Evolutionary conservation across 2,797 vertebrate genomes (phyloP).

Genomic region (Centropyge bicolor): DNA sequence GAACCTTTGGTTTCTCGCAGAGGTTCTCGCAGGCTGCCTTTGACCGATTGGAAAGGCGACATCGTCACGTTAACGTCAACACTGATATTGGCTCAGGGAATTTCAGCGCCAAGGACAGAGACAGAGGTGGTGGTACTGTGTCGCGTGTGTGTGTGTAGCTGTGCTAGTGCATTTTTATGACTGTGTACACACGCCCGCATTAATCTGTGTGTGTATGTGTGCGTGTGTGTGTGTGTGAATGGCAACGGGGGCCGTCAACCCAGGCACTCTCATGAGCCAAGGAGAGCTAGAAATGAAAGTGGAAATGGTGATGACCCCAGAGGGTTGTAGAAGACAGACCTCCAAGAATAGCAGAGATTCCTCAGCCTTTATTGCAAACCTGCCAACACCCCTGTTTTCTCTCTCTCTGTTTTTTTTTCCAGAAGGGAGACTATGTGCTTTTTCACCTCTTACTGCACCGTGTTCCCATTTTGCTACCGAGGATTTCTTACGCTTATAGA

Average conservation of each 20-base stretch:
- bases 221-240: conserved; percentile 11
- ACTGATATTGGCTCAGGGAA: conserved; percentile 60
- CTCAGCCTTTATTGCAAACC: conserved; percentile 62
- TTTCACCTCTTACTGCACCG: conserved; percentile 16
- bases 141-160: conserved; percentile 12
- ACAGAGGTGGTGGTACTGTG: not conserved
- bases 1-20: conserved; percentile 30
- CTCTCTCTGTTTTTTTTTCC: conserved; percentile 2
- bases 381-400: conserved; percentile 55
- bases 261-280: conserved; percentile 30
- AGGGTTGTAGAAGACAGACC: conserved; percentile 60
- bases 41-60: conserved; percentile 53
- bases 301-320: conserved; percentile 65
- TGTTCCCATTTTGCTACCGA: conserved; percentile 22
- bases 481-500: conserved; percentile 4
- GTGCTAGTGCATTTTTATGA: conserved; percentile 16
- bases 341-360: conserved; percentile 63
- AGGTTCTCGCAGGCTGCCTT: conserved; percentile 11
- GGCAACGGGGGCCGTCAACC: conserved; percentile 38
- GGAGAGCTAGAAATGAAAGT: conserved; percentile 56
- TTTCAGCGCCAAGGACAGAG: conserved; percentile 64
- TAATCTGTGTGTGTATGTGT: conserved; percentile 19
- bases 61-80: conserved; percentile 34
- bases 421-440: conserved; percentile 10
- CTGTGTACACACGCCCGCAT: conserved; percentile 22